These are phyloP conservation scores for Gymnoscopelus microlampas DNA, from an alignment of 2,797 vertebrate species.

Conservation along the genomic window DNA sequence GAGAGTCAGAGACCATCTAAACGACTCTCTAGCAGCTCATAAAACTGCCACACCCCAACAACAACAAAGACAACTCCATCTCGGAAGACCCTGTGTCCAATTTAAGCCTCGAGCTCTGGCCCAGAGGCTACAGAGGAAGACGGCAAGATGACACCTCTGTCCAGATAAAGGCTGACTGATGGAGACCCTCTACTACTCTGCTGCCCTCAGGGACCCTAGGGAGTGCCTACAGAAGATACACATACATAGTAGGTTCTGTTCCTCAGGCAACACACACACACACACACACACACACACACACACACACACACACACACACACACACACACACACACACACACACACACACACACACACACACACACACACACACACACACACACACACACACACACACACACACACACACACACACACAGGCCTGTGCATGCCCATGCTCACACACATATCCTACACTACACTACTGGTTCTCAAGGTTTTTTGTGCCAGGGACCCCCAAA, in stretches of 20 bases:
- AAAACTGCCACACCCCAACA: conserved; percentile 26
- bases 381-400: no score
- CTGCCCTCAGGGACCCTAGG: conserved; percentile 36
- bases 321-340: background rate
- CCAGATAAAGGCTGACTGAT: conserved; percentile 30
- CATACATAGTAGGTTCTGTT: background rate
- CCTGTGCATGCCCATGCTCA: no score
- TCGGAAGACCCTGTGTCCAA: conserved; percentile 39
- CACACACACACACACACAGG: no score
- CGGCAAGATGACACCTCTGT: conserved; percentile 46
- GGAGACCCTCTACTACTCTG: conserved; percentile 31
- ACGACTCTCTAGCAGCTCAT: background rate
- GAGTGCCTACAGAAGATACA: conserved; percentile 10
- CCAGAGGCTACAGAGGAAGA: conserved; percentile 37
- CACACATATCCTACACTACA: no score
- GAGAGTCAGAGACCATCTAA: background rate
- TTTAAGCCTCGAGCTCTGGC: conserved; percentile 39
- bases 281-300: background rate
- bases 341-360: background rate
- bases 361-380: no score
- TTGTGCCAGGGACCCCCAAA: no score
- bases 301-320: background rate
- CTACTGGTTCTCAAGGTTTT: no score
- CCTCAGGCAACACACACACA: background rate
- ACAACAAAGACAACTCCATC: conserved; percentile 35